These are phyloP conservation scores for Microchirus variegatus DNA, from an alignment of 2,797 vertebrate species.

Conservation along the genomic window DNA sequence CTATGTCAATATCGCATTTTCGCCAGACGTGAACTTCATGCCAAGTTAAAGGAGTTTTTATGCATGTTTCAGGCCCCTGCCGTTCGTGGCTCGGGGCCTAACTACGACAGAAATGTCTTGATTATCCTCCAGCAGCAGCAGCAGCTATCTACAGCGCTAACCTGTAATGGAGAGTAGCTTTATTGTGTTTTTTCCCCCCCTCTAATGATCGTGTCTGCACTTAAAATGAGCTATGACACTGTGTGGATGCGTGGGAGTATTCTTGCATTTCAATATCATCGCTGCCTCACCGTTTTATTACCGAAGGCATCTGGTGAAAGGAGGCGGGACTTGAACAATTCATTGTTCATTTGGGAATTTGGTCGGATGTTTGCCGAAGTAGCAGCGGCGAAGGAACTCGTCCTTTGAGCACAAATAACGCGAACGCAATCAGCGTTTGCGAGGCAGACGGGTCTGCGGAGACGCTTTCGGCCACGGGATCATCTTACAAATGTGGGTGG, in stretches of 20 bases:
- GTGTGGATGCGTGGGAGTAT: conserved; percentile 52
- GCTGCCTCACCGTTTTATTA: conserved; percentile 23
- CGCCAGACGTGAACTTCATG: no score
- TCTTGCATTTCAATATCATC: conserved; percentile 57
- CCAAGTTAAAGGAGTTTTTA: no score
- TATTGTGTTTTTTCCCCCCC: conserved; percentile 44
- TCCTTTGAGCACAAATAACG: no score
- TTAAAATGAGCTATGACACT: conserved; percentile 53
- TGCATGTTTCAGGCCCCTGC: no score
- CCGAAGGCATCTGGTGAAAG: neutral
- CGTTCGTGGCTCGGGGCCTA: no score
- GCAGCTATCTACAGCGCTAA: conserved; percentile 33
- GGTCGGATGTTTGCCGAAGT: no score
- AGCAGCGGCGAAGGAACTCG: no score
- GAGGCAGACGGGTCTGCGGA: conserved; percentile 7
- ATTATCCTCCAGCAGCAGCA: conserved; percentile 24
- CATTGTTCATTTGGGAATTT: no score
- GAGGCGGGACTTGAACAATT: neutral
- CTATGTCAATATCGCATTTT: no score
- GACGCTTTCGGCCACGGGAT: conserved; percentile 23
- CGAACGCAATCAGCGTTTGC: no score
- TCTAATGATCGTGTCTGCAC: conserved; percentile 50
- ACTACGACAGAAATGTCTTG: conserved; percentile 25
- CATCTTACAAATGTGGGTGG: conserved; percentile 47
- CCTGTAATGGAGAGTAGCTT: conserved; percentile 40